Conservation (phyloP, 2,888 invertebrate species). For the Cheilosia urbana region DNA sequence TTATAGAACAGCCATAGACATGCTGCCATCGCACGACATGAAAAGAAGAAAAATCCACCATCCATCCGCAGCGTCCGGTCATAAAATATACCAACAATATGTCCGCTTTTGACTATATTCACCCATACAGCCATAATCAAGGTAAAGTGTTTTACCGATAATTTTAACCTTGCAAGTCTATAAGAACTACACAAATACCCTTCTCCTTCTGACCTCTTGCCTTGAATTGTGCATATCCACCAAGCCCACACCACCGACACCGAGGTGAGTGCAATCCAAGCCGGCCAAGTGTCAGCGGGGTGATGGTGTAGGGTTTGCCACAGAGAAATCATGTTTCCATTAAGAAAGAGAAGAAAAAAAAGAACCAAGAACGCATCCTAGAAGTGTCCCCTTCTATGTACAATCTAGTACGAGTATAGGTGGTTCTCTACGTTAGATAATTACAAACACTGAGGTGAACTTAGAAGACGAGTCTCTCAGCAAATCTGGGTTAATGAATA, state of each 20-base stretch:
- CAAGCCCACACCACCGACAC: conserved; percentile 22
- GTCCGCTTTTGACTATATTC: conserved; percentile 58
- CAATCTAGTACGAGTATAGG: background rate
- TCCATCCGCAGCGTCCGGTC: conserved; percentile 39
- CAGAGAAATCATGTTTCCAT: conserved; percentile 57
- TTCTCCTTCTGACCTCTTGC: conserved; percentile 65
- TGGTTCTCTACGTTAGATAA: conserved; percentile 25
- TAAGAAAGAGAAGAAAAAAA: conserved; percentile 22
- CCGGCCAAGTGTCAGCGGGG: conserved; percentile 17
- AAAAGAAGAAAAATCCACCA: conserved; percentile 29
- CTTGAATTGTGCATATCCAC: conserved; percentile 50
- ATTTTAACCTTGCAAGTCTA: conserved; percentile 68
- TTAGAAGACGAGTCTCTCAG: conserved; percentile 41
- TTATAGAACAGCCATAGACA: conserved; percentile 36
- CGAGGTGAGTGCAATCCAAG: conserved; percentile 61
- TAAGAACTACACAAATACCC: conserved; percentile 35
- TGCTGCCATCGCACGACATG: conserved; percentile 3
- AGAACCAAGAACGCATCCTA: conserved; percentile 13
- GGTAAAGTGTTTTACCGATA: conserved; percentile 74
- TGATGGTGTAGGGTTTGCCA: conserved; percentile 16
- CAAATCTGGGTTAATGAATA: conserved; percentile 71
- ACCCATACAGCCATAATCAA: conserved; percentile 65
- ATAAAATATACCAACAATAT: conserved; percentile 58
- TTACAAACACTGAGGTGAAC: conserved; percentile 43
- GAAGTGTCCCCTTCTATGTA: conserved; percentile 2